Evolutionary conservation across 2,113 vertebrate species (phyloP).

Genomic region (Fregata magnificens): DNA sequence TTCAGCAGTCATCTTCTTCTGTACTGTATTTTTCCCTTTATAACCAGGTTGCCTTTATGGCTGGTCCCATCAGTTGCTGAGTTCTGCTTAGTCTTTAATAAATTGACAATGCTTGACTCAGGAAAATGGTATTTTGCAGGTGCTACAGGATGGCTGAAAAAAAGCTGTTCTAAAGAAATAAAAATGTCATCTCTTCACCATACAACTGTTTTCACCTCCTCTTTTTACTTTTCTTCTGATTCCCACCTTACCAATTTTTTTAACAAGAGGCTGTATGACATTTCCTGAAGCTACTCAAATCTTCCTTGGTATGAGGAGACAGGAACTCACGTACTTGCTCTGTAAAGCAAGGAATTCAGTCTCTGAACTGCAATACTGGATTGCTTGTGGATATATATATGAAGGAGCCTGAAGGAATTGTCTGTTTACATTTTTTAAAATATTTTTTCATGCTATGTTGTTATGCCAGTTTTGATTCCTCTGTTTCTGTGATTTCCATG

Average conservation of each 20-base stretch:
- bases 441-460: background rate
- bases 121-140: background rate
- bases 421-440: background rate
- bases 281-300: background rate
- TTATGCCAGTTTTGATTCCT: background rate
- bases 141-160: background rate
- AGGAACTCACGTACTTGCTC: background rate
- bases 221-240: background rate
- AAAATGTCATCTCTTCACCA: background rate
- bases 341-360: background rate
- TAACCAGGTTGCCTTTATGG: background rate
- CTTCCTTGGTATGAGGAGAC: background rate
- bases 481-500: background rate
- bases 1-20: background rate
- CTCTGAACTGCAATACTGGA: background rate
- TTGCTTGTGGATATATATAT: background rate
- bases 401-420: background rate
- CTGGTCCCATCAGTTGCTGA: background rate
- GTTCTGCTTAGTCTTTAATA: background rate
- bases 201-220: background rate
- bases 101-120: background rate
- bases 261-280: background rate
- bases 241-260: background rate
- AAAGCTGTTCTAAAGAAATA: background rate
- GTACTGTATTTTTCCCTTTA: background rate